These are phyloP conservation scores for Pica pica DNA, from an alignment of 2,113 vertebrate genomes.

Conservation along the genomic window DNA sequence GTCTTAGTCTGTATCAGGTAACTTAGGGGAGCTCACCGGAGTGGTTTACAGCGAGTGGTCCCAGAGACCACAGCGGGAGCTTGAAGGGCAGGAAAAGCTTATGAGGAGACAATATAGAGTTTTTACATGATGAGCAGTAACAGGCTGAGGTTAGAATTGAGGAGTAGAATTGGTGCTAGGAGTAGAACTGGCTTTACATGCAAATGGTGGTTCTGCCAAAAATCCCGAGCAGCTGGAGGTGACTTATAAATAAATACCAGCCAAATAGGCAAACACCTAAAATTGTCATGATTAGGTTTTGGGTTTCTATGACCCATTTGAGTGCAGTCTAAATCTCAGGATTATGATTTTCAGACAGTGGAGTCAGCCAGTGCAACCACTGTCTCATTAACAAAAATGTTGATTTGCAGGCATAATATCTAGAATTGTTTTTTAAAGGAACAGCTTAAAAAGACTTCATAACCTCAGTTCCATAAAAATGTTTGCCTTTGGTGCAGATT, in stretches of 20 bases:
- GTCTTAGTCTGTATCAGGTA: not conserved
- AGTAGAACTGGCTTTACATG: not conserved
- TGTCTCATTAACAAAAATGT: not conserved
- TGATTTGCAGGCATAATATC: conserved; percentile 23
- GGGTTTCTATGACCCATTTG: conserved; percentile 4
- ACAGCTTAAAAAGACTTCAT: not conserved
- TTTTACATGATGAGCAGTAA: not conserved
- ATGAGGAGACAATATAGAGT: not conserved
- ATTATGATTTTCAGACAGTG: not conserved
- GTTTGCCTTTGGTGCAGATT: not conserved
- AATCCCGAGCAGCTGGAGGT: not conserved
- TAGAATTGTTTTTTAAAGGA: not conserved
- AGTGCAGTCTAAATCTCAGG: conserved; percentile 12
- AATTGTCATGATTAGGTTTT: not conserved
- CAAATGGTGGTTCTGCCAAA: not conserved
- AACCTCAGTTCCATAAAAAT: not conserved
- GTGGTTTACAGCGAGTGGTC: not conserved
- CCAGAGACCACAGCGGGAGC: not conserved
- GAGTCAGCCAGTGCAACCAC: not conserved
- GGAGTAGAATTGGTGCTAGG: not conserved
- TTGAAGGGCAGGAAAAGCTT: not conserved
- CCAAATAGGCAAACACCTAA: not conserved
- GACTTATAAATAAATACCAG: not conserved
- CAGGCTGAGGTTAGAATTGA: not conserved
- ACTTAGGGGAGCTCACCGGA: not conserved